Base-by-base conservation (phyloP, 2,113 vertebrate genomes). In the Chaenogobius annularis region DNA sequence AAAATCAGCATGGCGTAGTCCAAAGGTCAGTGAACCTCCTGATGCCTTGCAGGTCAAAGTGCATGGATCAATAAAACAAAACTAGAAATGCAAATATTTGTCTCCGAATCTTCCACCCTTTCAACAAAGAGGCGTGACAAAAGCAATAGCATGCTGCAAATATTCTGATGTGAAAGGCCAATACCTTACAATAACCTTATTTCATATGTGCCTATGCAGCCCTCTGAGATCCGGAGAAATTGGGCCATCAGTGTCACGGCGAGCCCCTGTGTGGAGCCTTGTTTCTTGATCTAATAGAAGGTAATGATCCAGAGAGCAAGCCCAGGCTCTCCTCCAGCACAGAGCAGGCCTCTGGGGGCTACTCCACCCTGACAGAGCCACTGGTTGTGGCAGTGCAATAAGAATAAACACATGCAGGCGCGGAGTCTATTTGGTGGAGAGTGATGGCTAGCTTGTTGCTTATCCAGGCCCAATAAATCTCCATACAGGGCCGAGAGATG, bases 401-500 rank as follows among this genome's bases (percentile, higher is more conserved):
- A 96, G 94, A 96, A 96, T 95, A 95, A 96, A 96, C 93, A 94
- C 94, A 95, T 93, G 92, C 91, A 92, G 94, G 93, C 84, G 94
- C 94, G 94, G 93, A 95, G 94, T 95, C 94, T 95, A 93, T 94
- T 96, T 94, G 93, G 93, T 90, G 85, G 94, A 96, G 94, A 96
- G 89, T 90, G 94, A 96, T 95, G 95, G 93, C 93, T 93, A 93
- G 92, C 93, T 95, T 91, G 94, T 87, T 94, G 94, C 95, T 94
- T 94, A 95, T 95, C 94, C 92, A 93, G 93, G 93, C 93, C 92
- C 95, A 95, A 97, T 98, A 97, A 96, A 97, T 97, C 95, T 96
- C 94, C 94, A 94, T 95, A 94, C 93, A 92, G 95, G 94, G 92
- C 92, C 89, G 88, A 92, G 93, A 95, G 95, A 95, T 94, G 95